Evolutionary conservation across 2,888 invertebrate genomes (phyloP).

Genomic region (Callinectes sapidus): DNA sequence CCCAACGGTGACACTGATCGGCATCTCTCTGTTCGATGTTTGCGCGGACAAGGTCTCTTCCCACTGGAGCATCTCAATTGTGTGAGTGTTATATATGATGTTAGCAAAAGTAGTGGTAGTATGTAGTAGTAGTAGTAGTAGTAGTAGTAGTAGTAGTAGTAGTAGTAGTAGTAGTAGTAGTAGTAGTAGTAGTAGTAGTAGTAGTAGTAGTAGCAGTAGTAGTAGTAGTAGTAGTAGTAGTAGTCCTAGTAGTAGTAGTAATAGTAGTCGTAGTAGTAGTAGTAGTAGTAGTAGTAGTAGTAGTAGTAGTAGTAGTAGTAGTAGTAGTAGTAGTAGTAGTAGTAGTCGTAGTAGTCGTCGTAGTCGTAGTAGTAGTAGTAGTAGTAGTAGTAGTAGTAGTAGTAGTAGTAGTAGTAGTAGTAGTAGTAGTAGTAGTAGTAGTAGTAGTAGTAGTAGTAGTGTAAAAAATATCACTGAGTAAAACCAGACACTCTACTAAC

Average conservation of each 20-base stretch:
- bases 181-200: background rate
- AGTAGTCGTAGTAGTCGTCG: background rate
- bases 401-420: background rate
- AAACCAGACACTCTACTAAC: too few species aligned
- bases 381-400: background rate
- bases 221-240: background rate
- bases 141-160: background rate
- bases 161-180: background rate
- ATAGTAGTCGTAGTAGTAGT: background rate
- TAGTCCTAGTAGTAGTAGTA: too few species aligned
- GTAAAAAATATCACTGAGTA: too few species aligned
- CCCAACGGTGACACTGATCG: conserved; percentile 89
- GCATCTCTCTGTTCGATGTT: conserved; percentile 88
- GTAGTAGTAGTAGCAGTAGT: background rate
- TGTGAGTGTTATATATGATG: conserved; percentile 79
- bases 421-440: background rate
- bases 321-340: conserved; percentile 14
- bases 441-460: too few species aligned
- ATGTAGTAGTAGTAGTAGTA: background rate
- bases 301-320: background rate
- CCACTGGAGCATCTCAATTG: conserved; percentile 88
- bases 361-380: conserved; percentile 30
- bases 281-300: background rate
- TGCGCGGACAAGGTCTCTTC: conserved; percentile 86
- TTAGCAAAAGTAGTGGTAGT: background rate